Conservation (phyloP, 2,888 invertebrate species). For the Corbicula japonica region DNA sequence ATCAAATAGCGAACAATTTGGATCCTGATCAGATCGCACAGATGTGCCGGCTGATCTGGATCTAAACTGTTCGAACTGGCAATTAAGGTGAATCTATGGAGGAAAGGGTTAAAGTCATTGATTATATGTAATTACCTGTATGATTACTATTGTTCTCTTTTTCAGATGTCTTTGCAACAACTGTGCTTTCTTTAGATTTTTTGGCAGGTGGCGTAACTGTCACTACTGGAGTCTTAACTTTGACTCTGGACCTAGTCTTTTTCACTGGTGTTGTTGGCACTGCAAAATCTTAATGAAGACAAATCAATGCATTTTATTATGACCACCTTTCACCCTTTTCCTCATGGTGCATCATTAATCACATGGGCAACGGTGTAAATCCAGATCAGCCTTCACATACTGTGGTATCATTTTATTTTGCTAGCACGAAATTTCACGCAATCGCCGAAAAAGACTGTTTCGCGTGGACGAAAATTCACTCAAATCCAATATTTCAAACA, state of each 20-base stretch:
- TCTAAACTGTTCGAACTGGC: too few species aligned
- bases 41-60: too few species aligned
- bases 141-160: too few species aligned
- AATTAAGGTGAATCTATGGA: too few species aligned
- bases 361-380: not conserved
- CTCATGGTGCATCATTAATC: too few species aligned
- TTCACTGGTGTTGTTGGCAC: slow-evolving; percentile 60
- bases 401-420: not conserved
- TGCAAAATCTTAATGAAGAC: slow-evolving; percentile 44
- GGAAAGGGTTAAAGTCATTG: too few species aligned
- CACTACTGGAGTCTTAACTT: slow-evolving; percentile 73
- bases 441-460: slow-evolving; percentile 5
- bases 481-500: too few species aligned
- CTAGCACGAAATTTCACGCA: not conserved
- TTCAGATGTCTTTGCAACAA: too few species aligned
- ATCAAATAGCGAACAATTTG: too few species aligned
- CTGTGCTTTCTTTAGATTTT: slow-evolving; percentile 21
- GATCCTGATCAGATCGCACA: too few species aligned
- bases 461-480: too few species aligned
- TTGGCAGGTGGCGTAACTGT: slow-evolving; percentile 57
- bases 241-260: slow-evolving; percentile 51
- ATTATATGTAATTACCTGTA: too few species aligned
- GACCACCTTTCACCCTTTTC: not conserved
- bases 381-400: not conserved
- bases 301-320: not conserved